Percentiles rank a stretch among this genome's conserved stretches.
Conservation (phyloP, 2,113 vertebrate genomes). For the Mus spicilegus region DNA sequence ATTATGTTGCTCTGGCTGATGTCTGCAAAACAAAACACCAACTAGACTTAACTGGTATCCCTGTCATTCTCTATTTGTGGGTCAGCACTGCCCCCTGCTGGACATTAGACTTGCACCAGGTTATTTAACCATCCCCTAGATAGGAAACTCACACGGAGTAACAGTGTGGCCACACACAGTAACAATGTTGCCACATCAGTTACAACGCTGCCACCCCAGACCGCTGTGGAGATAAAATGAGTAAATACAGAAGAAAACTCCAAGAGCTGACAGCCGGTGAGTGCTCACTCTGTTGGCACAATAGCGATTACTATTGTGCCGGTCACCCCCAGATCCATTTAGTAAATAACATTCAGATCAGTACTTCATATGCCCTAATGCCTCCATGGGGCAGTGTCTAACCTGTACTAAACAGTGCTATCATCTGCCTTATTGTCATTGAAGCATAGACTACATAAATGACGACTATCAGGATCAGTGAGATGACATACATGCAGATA, state of each 20-base stretch:
- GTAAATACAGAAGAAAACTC: not conserved
- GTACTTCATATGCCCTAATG: not conserved
- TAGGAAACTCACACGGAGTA: not conserved
- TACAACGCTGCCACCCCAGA: not conserved
- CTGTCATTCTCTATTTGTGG: too few relatives aligned
- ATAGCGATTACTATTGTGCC: not conserved
- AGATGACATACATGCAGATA: not conserved
- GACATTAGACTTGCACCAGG: not conserved
- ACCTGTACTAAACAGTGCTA: not conserved
- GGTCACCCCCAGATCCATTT: not conserved
- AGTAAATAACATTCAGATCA: not conserved
- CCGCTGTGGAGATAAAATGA: too few relatives aligned
- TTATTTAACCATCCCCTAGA: not conserved
- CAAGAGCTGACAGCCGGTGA: not conserved
- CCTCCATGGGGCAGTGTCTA: not conserved
- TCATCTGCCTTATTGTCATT: not conserved
- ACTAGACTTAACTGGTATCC: too few relatives aligned
- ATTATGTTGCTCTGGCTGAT: too few relatives aligned
- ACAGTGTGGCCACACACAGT: too few relatives aligned
- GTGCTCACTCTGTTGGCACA: not conserved
- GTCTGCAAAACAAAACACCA: not conserved
- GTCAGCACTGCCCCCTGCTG: not conserved
- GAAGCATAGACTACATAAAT: too few relatives aligned
- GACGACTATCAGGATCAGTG: too few relatives aligned
- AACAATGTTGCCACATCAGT: not conserved